phyloP scores from a whole-genome alignment of 2,888 invertebrate genomes.

The Phalangium opilio region DNA sequence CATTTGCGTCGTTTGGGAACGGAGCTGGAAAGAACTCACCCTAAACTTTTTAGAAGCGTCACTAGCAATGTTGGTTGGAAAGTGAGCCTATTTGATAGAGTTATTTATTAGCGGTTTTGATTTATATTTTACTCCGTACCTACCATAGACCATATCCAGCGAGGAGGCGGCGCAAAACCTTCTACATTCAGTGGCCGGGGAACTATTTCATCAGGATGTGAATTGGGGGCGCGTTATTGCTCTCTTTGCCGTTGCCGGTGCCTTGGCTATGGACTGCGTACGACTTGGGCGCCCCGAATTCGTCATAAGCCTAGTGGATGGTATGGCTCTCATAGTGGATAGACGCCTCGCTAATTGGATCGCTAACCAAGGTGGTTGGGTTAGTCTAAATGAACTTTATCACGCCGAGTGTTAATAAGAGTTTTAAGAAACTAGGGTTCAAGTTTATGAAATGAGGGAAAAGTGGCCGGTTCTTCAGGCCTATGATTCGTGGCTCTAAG shows the following conservation, averaged over 20 bases:
- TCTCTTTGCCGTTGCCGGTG: conserved; percentile 64
- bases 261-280: conserved; percentile 63
- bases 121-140: too few relatives aligned
- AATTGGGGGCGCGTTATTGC: conserved; percentile 46
- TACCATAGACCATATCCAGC: conserved; percentile 14
- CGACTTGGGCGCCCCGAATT: conserved; percentile 55
- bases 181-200: conserved; percentile 50
- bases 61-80: conserved; percentile 15
- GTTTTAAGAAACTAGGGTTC: too few relatives aligned
- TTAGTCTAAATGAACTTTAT: too few relatives aligned
- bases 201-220: conserved; percentile 43
- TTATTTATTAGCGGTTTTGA: too few relatives aligned
- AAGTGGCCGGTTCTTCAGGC: too few relatives aligned
- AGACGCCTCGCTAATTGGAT: conserved; percentile 60
- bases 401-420: too few relatives aligned
- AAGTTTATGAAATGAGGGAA: too few relatives aligned
- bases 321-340: conserved; percentile 55
- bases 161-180: conserved; percentile 41
- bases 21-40: conserved; percentile 61
- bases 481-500: too few relatives aligned
- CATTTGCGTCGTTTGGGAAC: conserved; percentile 46
- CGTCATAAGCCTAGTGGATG: conserved; percentile 57
- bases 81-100: too few relatives aligned
- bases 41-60: conserved; percentile 39
- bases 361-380: conserved; percentile 73